phyloP scores from a whole-genome alignment of 2,113 vertebrate species.

The Psephotus haematonotus region DNA sequence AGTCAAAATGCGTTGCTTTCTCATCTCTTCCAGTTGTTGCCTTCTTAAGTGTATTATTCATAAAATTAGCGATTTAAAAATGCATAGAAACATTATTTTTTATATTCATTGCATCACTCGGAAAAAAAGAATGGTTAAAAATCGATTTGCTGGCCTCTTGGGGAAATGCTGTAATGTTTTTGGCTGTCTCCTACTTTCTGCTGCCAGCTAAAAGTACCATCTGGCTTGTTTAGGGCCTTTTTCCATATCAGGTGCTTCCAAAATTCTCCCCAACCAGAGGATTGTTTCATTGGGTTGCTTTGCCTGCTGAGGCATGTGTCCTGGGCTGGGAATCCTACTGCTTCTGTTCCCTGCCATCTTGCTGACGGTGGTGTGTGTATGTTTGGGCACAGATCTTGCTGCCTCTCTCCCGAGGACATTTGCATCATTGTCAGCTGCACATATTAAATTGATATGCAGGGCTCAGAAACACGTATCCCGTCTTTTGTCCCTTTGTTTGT shows the following conservation, averaged over 20 bases:
- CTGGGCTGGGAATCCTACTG: constrained; percentile 60
- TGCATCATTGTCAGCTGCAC: constrained; percentile 67
- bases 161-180: constrained; percentile 71
- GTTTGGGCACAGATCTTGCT: constrained; percentile 59
- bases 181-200: constrained; percentile 63
- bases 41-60: neutral
- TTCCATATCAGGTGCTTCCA: constrained; percentile 69
- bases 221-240: constrained; percentile 64
- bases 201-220: constrained; percentile 71
- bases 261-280: constrained; percentile 62
- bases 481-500: constrained; percentile 68
- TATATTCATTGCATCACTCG: constrained; percentile 17
- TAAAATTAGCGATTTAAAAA: constrained; percentile 4
- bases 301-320: constrained; percentile 63
- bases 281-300: constrained; percentile 61
- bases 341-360: constrained; percentile 65
- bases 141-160: constrained; percentile 68
- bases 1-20: constrained; percentile 3
- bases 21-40: constrained; percentile 24
- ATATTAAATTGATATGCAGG: constrained; percentile 69
- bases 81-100: constrained; percentile 40
- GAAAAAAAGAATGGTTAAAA: constrained; percentile 48
- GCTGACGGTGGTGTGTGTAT: constrained; percentile 51
- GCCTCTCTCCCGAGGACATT: constrained; percentile 59
- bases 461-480: constrained; percentile 58